Conservation (phyloP, 2,113 vertebrate genomes). For the Psettodes erumei region DNA sequence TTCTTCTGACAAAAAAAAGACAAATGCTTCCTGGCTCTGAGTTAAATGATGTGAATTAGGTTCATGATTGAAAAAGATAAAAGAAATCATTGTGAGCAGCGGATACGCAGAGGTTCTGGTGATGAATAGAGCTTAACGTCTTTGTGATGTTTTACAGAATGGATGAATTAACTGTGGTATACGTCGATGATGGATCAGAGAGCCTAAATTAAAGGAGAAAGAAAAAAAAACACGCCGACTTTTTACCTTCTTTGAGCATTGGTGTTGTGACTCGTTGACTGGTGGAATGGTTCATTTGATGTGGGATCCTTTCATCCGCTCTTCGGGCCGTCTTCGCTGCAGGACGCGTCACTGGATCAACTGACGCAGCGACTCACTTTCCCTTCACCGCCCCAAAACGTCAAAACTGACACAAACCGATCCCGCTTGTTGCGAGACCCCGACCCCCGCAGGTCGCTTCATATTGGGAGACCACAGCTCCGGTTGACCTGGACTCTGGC, state of each 20-base stretch:
- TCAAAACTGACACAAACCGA: constrained; percentile 3
- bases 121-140: constrained; percentile 70
- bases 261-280: constrained; percentile 36
- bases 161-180: constrained; percentile 62
- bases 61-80: constrained; percentile 49
- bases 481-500: constrained; percentile 61
- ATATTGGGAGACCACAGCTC: constrained; percentile 19
- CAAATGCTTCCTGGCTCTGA: constrained; percentile 61
- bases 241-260: constrained; percentile 45
- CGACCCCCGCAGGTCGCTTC: not conserved
- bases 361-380: constrained; percentile 15
- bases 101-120: constrained; percentile 38
- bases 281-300: constrained; percentile 35
- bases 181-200: constrained; percentile 67
- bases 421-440: no score
- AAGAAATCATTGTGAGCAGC: constrained; percentile 41
- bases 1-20: constrained; percentile 41
- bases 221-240: constrained; percentile 44
- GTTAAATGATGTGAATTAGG: constrained; percentile 53
- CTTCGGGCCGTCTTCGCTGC: not conserved
- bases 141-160: constrained; percentile 64
- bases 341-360: constrained; percentile 22
- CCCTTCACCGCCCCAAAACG: constrained; percentile 4
- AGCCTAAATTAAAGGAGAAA: constrained; percentile 67
- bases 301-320: constrained; percentile 19